Evolutionary conservation across 2,888 invertebrate species (phyloP).

Genomic region (Ischnus inquisitorius): DNA sequence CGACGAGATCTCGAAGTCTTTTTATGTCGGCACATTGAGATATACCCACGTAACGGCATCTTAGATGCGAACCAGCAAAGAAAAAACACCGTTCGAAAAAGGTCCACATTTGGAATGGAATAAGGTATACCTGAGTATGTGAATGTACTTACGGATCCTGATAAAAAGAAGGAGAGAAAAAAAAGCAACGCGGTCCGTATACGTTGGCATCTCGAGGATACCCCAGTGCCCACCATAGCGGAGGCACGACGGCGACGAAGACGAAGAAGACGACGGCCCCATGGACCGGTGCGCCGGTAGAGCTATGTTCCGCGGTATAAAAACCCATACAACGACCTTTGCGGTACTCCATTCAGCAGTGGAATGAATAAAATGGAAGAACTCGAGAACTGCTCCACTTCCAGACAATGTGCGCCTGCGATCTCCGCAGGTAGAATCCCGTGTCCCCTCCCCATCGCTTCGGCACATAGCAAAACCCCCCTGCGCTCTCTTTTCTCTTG

Average conservation of each 20-base stretch:
- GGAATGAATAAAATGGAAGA: slow-evolving; percentile 78
- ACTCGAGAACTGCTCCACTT: slow-evolving; percentile 80
- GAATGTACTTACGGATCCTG: slow-evolving; percentile 33
- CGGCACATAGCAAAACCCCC: slow-evolving; percentile 13
- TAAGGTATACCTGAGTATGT: slow-evolving; percentile 36
- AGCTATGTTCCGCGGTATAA: slow-evolving; percentile 48
- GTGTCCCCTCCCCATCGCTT: slow-evolving; percentile 15
- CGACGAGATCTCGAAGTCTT: not conserved
- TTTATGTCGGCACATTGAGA: not conserved
- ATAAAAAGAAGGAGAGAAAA: slow-evolving; percentile 47
- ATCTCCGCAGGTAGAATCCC: slow-evolving; percentile 74
- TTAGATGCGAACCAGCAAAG: slow-evolving; percentile 4
- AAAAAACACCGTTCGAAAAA: slow-evolving; percentile 44
- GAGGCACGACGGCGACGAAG: slow-evolving; percentile 13
- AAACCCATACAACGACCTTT: slow-evolving; percentile 71
- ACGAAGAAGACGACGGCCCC: slow-evolving; percentile 19
- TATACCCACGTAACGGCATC: slow-evolving; percentile 45
- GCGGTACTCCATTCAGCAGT: slow-evolving; percentile 76
- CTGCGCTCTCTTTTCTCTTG: slow-evolving; percentile 32
- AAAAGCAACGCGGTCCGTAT: slow-evolving; percentile 22
- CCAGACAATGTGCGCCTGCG: slow-evolving; percentile 74
- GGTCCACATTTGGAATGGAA: slow-evolving; percentile 28
- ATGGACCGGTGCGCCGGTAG: slow-evolving; percentile 34
- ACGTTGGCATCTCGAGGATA: slow-evolving; percentile 10
- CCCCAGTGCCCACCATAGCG: slow-evolving; percentile 23